phyloP scores from a whole-genome alignment of 2,113 vertebrate species.

The Alexandromys fortis region DNA sequence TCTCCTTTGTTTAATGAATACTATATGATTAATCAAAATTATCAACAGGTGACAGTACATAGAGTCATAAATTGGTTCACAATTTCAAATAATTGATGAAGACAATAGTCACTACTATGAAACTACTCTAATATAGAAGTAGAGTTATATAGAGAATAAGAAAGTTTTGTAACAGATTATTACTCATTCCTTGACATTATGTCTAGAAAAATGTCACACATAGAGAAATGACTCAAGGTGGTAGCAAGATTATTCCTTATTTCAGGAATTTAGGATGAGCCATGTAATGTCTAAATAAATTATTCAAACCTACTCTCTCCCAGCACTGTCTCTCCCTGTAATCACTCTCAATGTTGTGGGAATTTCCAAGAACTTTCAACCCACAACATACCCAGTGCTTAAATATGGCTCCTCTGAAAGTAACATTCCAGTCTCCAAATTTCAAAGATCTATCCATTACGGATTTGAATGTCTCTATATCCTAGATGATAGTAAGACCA shows the following conservation, averaged over 20 bases:
- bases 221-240: neutral
- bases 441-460: neutral
- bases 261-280: neutral
- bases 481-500: too few relatives aligned
- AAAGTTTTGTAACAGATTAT: neutral
- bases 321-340: fast-evolving
- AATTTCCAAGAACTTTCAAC: fast-evolving
- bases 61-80: neutral
- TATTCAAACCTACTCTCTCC: neutral
- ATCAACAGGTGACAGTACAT: neutral
- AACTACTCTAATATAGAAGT: neutral
- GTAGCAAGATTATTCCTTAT: neutral
- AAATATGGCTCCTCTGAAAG: neutral
- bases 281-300: too few relatives aligned
- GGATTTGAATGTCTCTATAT: neutral
- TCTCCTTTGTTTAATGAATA: constrained; percentile 18
- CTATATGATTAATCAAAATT: neutral
- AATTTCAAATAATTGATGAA: neutral
- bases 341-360: neutral
- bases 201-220: neutral
- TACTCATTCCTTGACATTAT: neutral
- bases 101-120: neutral
- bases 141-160: neutral
- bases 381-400: neutral
- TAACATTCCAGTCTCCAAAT: neutral